Base-by-base conservation (phyloP, 2,113 vertebrate genomes). In the Nibea albiflora region DNA sequence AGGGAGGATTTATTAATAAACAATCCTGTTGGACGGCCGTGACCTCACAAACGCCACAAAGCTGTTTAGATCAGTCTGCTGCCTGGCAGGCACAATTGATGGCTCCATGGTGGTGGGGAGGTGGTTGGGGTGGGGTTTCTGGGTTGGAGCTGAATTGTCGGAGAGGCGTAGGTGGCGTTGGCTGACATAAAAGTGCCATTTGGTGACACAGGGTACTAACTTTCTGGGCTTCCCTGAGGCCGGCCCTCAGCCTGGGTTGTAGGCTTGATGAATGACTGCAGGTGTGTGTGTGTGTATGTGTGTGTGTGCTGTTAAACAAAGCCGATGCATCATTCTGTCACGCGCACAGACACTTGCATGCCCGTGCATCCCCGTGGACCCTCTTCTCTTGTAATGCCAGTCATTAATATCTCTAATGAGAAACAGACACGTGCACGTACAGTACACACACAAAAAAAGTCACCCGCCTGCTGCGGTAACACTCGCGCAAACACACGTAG, bases 271-370 rank as follows among this genome's bases (percentile, higher is more conserved):
- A 83, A 90, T 78, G 68, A 56, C 75, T 72, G 63, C 49, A 52
- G 74, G 63, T 76, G 35, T 70, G 26, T 63, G 61, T 24, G 70
- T 69, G 63, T 72, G n/a, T 26, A 63, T 47, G 76, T 78, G 68
- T 82, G 62, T 80, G 67, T 77, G 57, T 64, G 47, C 46, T 15
- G 62, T 68, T 85, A 83, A 88, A 88, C 88, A 90, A 89, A 90
- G 70, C 46, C 14, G 35, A 92, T 92, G 87, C 76, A 92, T 94
- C 92, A 92, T 75, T 50, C 73, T 92, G 90, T 90, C 61, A 53
- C 26, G 42, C 64, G 31, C 67, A 71, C 20, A 49, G 24, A 24
- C 49, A 62, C 53, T 69, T 64, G 68, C 67, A 46, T 0, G 39
- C 4, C 2, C 5, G 1, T n/a, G 31, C 20, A 46, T 53, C 22